Base-by-base conservation (phyloP, 2,113 vertebrate genomes). In the Lucifuga dentata region DNA sequence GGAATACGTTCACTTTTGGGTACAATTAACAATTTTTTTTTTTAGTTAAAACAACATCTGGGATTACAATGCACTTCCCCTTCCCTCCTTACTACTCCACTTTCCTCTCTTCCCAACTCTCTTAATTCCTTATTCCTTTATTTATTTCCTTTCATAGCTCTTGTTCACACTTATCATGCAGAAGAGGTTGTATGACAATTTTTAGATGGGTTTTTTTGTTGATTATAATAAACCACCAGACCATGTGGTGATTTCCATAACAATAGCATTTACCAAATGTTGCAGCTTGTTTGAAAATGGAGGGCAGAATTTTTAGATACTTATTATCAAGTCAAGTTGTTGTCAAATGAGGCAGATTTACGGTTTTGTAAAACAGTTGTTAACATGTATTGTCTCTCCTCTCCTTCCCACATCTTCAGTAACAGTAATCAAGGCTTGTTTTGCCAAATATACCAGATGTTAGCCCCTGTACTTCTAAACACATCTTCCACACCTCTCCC, bases 401-500 rank as follows among this genome's bases (percentile, higher is more conserved):
- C 15, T 5, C 10, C 33, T 55, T 44, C 6, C 12, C 66, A 38
- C 65, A 73, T 36, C 15, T 48, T 74, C 52, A 76, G 32, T 39
- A 55, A 26, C 39, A 62, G 58, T 65, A 64, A 75, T 66, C 45
- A 24, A 33, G 21, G 15, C 36, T 58, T 32, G 33, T 70, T 57
- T 79, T 38, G 44, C 49, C 70, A 79, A 46, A 67, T 35, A 43
- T 40, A 40, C 59, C 81, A 86, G 83, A 80, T 86, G 83, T 80
- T 74, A 17, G 39, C 39, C 55, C 17, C 56, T 56, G 29, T 20
- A 52, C 67, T 40, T 26, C 8, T 51, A 57, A 51, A 65, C 48
- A 46, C 26, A 49, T 45, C 21, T 67, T 53, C 16, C 46, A 56
- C 61, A 61, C n/a, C 52, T 80, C 38, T 61, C 52, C 65, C 15